Evolutionary conservation across 2,113 vertebrate species (phyloP), one percentile per base, ranked within the genome.

Genomic region (Actenoides lindsayi): DNA sequence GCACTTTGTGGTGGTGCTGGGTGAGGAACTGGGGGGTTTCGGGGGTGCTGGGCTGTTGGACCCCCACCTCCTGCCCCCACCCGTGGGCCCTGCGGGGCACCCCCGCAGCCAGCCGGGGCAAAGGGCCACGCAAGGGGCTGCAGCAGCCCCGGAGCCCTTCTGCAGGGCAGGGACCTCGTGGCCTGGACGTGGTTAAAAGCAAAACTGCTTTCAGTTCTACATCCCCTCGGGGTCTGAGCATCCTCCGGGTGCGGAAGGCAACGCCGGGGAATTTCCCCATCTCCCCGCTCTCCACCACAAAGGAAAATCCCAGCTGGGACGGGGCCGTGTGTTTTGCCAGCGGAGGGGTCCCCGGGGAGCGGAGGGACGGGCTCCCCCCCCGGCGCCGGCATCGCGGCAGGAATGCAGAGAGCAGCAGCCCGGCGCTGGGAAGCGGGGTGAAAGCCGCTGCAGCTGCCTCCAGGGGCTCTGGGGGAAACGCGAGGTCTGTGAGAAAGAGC

Each of bases 401-500:
- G 93, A 96, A 95, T 92, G 94, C 68, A 50, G 86, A 77, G 60
- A 96, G 95, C 86, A 64, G 89, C 62, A 48, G 87, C 42, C 17
- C 62, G 24, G 78, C 0, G 6, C 87, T 82, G 87, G 94, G 95
- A 95, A 94, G 42, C 10, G 3, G 80, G 54, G 31, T 74, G 95
- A 91, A 95, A 80, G 86, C 73, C 16, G 9, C 54, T 27, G 93
- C 83, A 78, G 86, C 91, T 6, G 46, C 69, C 68, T 64, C 83
- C 19, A 0, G 3, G 62, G 76, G 80, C 89, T 84, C 62, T 10
- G 21, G 70, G 90, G 65, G 35, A 89, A 93, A 84, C 46, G 48
- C 4, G 2, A 94, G 87, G 93, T 82, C 94, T 73, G 83, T 96
- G 95, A 90, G 96, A 96, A 96, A 96, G 80, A 93, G 80, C 94